These are phyloP conservation scores for Nilaparvata lugens DNA, from an alignment of 1,140 invertebrate genomes.

Conservation along the genomic window DNA sequence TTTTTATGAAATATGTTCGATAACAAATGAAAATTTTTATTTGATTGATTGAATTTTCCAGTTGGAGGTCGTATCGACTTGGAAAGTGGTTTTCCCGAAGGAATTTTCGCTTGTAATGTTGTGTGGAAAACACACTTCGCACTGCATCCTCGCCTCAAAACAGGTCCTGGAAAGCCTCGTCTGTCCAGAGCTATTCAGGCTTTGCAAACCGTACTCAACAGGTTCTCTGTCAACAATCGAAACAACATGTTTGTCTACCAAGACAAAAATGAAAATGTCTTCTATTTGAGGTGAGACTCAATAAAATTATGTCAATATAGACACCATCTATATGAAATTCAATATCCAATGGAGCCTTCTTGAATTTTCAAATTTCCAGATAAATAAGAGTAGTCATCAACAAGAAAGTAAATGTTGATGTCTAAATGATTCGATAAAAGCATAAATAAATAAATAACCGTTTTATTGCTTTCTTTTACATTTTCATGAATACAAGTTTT, in stretches of 20 bases:
- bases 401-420: no score
- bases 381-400: no score
- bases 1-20: no score
- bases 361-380: no score
- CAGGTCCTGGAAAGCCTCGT: constrained; percentile 47
- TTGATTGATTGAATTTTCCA: constrained; percentile 31
- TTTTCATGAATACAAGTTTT: no score
- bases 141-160: constrained; percentile 63
- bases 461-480: no score
- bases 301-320: no score
- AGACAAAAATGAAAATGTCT: constrained; percentile 56
- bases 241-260: constrained; percentile 75
- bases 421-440: no score
- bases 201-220: constrained; percentile 54
- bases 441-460: no score
- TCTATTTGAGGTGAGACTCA: constrained; percentile 46
- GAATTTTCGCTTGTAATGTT: constrained; percentile 61
- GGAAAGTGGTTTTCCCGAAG: constrained; percentile 28
- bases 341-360: no score
- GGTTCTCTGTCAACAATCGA: constrained; percentile 64
- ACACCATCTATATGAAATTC: no score
- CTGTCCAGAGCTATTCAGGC: constrained; percentile 52
- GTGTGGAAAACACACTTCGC: constrained; percentile 63
- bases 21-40: no score
- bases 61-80: constrained; percentile 32